Base-by-base conservation (phyloP, 2,113 vertebrate species). In the Bombycilla garrulus region DNA sequence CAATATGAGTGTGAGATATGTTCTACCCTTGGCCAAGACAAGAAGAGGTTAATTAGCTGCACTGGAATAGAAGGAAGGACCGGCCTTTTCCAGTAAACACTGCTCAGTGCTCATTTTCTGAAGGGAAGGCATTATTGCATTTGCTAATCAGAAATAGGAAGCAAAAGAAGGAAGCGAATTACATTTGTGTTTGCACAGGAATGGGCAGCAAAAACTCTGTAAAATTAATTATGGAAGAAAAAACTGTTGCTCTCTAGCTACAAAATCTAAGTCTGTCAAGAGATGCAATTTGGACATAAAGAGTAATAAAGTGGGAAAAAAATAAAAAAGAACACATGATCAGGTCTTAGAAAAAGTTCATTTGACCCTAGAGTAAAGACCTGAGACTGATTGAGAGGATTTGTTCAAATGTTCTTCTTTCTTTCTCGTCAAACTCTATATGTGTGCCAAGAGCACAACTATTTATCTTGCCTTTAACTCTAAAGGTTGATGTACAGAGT, bases 131-230 rank as follows among this genome's bases (percentile, higher is more conserved):
- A 28, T 73, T 73, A 76, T 19, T 90, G 38, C 0, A 0, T 10
- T 83, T 82, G 47, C 67, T 92, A 88, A 94, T 96, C 86, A 88
- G 38, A 66, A 90, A 66, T 33, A 71, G 80, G 80, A 90, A 93
- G 84, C 56, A 90, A 88, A 92, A 83, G 58, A 73, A 93, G 76
- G 82, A 94, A 94, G 33, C 47, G 48, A 66, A 80, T 83, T 88
- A 83, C 88, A 73, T 58, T 70, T 73, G 15, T 65, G 33, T 85
- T 94, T 86, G 56, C 47, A 48, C 17, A 66, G 51, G 38, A 77
- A 73, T 21, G 67, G 80, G 54, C 23, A 86, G 40, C 56, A 90
- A 86, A 93, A 62, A 13, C 38, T 88, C 26, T 67, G 38, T 21
- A 72, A 67, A 72, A 67, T 45, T 64, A 50, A 60, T 67, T 64